Conservation (phyloP, 2,113 vertebrate genomes). For the Pluvialis apricaria region DNA sequence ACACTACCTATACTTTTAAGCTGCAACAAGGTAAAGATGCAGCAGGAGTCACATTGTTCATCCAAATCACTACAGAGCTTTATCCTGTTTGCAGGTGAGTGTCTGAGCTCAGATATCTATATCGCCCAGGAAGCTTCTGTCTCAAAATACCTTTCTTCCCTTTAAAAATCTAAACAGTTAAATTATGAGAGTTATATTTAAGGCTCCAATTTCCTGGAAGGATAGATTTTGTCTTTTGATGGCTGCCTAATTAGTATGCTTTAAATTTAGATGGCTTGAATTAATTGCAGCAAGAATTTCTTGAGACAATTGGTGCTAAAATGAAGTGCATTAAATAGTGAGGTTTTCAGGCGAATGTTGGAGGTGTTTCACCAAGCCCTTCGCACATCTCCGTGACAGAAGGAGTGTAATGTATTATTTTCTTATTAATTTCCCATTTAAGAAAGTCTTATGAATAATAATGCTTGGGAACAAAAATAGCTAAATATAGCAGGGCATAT, state of each 20-base stretch:
- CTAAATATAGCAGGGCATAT: not conserved
- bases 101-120: not conserved
- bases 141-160: not conserved
- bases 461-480: constrained; percentile 9
- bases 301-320: constrained; percentile 42
- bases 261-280: constrained; percentile 70
- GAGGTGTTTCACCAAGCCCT: constrained; percentile 29
- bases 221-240: constrained; percentile 43
- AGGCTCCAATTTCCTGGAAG: constrained; percentile 62
- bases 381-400: constrained; percentile 25
- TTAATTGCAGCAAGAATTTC: constrained; percentile 66
- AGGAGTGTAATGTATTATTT: constrained; percentile 44
- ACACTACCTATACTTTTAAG: not conserved
- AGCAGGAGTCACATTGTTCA: not conserved
- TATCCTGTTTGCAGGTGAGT: not conserved
- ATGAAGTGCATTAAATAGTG: constrained; percentile 39
- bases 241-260: constrained; percentile 65
- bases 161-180: constrained; percentile 47
- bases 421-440: constrained; percentile 59
- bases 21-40: not conserved
- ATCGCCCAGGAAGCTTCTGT: not conserved
- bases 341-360: constrained; percentile 34
- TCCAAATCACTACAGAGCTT: not conserved
- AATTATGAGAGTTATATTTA: constrained; percentile 60
- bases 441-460: constrained; percentile 36